Conservation (phyloP, 2,113 vertebrate genomes). For the Centropus unirufus region DNA sequence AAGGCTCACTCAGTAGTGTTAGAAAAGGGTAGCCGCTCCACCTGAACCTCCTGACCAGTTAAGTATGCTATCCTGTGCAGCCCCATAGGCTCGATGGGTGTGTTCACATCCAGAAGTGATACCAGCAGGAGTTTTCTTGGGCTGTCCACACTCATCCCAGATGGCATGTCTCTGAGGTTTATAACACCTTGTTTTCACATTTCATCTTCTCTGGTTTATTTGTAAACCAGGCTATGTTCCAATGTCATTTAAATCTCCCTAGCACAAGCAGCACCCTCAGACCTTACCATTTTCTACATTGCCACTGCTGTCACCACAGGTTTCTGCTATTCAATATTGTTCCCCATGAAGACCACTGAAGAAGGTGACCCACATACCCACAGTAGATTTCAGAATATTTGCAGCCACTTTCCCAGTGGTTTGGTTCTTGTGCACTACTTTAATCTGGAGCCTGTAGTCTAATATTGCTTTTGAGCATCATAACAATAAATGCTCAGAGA, state of each 20-base stretch:
- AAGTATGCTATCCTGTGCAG: neutral
- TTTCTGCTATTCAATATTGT: neutral
- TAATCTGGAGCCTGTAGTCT: neutral
- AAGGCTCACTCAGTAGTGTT: neutral
- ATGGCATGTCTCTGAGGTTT: neutral
- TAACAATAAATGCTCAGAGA: neutral
- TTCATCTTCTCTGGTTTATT: neutral
- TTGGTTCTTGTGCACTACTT: neutral
- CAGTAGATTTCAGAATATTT: neutral
- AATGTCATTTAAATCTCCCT: neutral
- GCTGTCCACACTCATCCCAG: neutral
- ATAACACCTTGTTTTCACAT: neutral
- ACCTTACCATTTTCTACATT: neutral
- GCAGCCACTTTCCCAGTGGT: neutral
- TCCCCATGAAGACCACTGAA: neutral
- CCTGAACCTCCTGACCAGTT: neutral
- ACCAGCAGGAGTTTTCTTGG: fast-evolving
- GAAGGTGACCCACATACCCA: neutral
- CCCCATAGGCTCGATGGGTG: neutral
- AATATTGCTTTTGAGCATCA: neutral
- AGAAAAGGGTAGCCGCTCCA: fast-evolving
- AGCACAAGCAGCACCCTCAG: neutral
- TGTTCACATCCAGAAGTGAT: neutral
- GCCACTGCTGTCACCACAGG: neutral
- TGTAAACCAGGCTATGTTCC: neutral